Evolutionary conservation across 1,140 invertebrate species (phyloP), one percentile per base, ranked within the genome.

Genomic region (Leptinotarsa lineolata): DNA sequence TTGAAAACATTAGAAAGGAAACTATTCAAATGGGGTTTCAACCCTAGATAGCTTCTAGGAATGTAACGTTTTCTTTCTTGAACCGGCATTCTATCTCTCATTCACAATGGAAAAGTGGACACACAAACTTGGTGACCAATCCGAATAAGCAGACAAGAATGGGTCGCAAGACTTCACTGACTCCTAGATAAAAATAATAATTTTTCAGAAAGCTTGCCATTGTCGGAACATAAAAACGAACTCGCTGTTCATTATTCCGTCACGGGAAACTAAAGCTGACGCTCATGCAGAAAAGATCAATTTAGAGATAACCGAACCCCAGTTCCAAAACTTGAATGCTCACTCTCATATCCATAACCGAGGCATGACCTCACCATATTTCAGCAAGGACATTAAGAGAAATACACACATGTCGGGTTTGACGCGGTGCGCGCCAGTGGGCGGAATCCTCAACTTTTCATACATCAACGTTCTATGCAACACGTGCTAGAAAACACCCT

Each of bases 331-430:
- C 16, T 54, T 54, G 16, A 54, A 54, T n/a, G 48, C 48, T 21
- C 13, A 63, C 61, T 21, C 61, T 63, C 61, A 63, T 63, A 63
- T 63, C 20, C 61, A 63, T 63, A 63, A 63, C 61, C 21, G 24
- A 63, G 16, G 20, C 61, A 63, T 63, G 61, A 63, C 20, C 61
- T 30, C 20, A 63, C 20, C 61, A 30, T 63, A 63, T 63, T 63
- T 63, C 24, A 63, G 61, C 61, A 63, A 15, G 20, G 61, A 63
- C 61, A 63, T 63, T 63, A 63, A 63, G 21, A 63, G 61, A 63
- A 63, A 63, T n/a, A 63, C 61, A 63, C 24, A 30, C 30, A 39
- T 39, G 30, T 39, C 30, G 30, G 30, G 30, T 11, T 39, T 63
- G 20, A 30, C 20, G 61, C 20, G 61, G 30, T 39, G 30, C 2